Evolutionary conservation across 2,888 invertebrate genomes (phyloP).

Genomic region (Euzetes globulus): DNA sequence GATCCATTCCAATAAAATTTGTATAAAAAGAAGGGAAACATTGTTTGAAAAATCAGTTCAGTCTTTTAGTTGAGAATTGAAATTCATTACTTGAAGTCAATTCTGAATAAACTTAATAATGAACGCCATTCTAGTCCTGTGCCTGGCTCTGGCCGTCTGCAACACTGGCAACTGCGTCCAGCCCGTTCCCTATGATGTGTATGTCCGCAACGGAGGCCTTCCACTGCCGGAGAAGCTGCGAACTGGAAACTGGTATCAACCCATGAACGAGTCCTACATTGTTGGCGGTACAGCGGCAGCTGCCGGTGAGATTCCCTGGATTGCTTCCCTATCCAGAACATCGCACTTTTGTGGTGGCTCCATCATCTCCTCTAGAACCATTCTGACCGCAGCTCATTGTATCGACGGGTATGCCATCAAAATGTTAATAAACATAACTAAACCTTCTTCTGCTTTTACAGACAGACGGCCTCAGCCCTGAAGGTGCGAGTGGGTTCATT

Average conservation of each 20-base stretch:
- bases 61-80: too few species aligned
- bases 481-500: background rate
- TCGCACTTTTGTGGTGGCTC: conserved; percentile 8
- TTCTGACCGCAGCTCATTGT: conserved; percentile 15
- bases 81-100: too few species aligned
- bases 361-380: background rate
- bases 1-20: too few species aligned
- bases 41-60: too few species aligned
- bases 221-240: background rate
- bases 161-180: background rate
- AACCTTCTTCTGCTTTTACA: background rate
- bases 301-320: background rate
- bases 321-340: background rate
- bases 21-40: too few species aligned
- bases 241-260: background rate
- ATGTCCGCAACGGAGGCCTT: conserved; percentile 3
- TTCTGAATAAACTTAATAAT: too few species aligned
- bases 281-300: background rate
- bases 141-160: too few species aligned
- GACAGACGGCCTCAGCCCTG: background rate
- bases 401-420: background rate
- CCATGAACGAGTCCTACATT: background rate
- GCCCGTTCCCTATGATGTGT: conserved; percentile 4
- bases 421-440: background rate
- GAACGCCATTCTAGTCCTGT: too few species aligned